Base-by-base conservation (phyloP, 1,140 invertebrate genomes). In the Drosophila mayri region DNA sequence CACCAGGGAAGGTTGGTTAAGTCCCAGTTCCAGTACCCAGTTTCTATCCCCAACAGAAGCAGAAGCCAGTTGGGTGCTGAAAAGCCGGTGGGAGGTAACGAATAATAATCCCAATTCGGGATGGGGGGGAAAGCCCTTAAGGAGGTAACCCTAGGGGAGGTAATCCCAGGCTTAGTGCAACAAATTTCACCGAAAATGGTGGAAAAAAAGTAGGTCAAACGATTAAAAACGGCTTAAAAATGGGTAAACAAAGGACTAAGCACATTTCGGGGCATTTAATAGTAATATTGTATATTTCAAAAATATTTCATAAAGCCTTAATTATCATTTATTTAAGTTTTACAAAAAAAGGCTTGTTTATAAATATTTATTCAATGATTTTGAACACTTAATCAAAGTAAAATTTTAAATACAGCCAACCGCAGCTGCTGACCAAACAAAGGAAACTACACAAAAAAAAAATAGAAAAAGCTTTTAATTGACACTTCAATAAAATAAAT, bases 1-100 rank as follows among this genome's bases (percentile, higher is more conserved):
- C 82, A 86, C 80, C 71, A 63, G 77, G 72, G 67, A 57, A 68
- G 67, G 47, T 30, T 58, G 47, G 41, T 49, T 66, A 44, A 32
- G 28, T 35, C 65, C 49, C 47, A 50, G 47, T 49, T 6, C 67
- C 28, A 67, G 47, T 68, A 11, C 40, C 58, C 35, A 38, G 16
- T 46, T 38, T 28, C 68, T 11, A 65, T 66, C 66, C 38, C 20
- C 0, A 57, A n/a, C 67, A 70, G 66, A 68, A 57, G 10, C 66
- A 67, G 49, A 71, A 59, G 30, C 50, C 68, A 60, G 62, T 62
- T 63, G 63, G 63, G 63, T 63, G 63, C 55, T 43, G 35, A 55
- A 54, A 66, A 66, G 41, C 35, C 63, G 38, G 30, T 61, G 63
- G 63, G 63, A 20, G 63, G 63, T 44, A 58, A 28, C 16, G 28